These are phyloP conservation scores for Drosophila pachea DNA, from an alignment of 1,140 invertebrate genomes.

Conservation along the genomic window DNA sequence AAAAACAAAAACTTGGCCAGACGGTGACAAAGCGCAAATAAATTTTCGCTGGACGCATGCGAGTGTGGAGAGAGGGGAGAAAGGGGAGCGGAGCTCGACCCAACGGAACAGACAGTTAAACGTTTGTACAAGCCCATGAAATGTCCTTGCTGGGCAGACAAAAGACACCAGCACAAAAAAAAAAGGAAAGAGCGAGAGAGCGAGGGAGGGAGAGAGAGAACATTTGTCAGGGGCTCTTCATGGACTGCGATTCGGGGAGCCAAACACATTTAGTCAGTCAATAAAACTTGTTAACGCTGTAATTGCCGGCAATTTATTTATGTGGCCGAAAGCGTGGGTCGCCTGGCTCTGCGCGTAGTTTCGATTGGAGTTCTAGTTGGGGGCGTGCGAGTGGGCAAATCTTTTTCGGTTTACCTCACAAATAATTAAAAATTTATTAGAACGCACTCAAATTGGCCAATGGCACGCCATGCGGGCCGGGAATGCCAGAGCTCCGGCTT, in stretches of 20 bases:
- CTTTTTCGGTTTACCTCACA: conserved; percentile 42
- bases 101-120: conserved; percentile 64
- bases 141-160: conserved; percentile 61
- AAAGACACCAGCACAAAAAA: neutral
- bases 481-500: conserved; percentile 41
- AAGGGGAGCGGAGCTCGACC: conserved; percentile 11
- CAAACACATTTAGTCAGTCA: conserved; percentile 73
- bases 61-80: no score
- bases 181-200: neutral
- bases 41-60: conserved; percentile 44
- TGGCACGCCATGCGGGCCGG: conserved; percentile 49
- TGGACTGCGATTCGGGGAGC: conserved; percentile 10
- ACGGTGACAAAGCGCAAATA: conserved; percentile 74
- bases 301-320: conserved; percentile 75
- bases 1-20: conserved; percentile 68
- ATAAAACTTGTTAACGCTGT: conserved; percentile 77
- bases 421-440: conserved; percentile 76
- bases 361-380: conserved; percentile 35
- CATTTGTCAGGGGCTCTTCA: conserved; percentile 14
- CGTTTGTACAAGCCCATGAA: conserved; percentile 75
- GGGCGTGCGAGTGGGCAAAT: conserved; percentile 36
- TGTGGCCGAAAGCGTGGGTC: conserved; percentile 36
- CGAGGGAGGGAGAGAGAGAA: conserved; percentile 23
- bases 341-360: conserved; percentile 21
- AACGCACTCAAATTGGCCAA: conserved; percentile 56